Conservation (phyloP, 2,888 invertebrate species). For the Unio pictorum region DNA sequence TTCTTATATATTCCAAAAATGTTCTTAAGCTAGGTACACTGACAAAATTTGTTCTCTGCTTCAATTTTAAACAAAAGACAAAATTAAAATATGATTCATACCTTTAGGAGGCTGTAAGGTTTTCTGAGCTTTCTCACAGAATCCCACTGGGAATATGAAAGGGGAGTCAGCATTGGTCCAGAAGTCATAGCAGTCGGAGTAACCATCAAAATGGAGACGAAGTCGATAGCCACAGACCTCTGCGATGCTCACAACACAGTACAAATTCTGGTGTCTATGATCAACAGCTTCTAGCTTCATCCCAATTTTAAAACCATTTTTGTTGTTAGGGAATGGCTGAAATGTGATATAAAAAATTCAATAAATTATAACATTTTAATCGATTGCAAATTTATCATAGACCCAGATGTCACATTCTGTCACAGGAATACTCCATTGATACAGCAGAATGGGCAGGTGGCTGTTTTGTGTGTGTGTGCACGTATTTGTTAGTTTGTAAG, state of each 20-base stretch:
- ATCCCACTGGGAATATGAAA: conserved; percentile 93
- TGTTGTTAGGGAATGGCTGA: conserved; percentile 79
- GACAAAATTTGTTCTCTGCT: neutral
- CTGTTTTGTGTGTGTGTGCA: too few relatives aligned
- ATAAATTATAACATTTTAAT: conserved; percentile 4
- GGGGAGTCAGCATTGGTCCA: conserved; percentile 94
- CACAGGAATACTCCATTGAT: neutral
- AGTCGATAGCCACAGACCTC: conserved; percentile 85
- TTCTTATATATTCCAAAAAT: too few relatives aligned
- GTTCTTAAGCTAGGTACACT: too few relatives aligned
- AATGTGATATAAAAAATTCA: conserved; percentile 65
- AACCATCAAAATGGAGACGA: conserved; percentile 93
- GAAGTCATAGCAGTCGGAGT: conserved; percentile 89
- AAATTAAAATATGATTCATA: conserved; percentile 17
- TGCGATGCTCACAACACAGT: conserved; percentile 89
- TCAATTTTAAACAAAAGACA: neutral
- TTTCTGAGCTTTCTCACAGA: conserved; percentile 89
- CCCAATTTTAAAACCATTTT: conserved; percentile 82
- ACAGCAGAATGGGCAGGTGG: too few relatives aligned
- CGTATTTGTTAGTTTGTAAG: too few relatives aligned
- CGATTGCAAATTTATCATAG: neutral
- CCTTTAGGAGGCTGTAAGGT: conserved; percentile 85
- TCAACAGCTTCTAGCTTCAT: conserved; percentile 96
- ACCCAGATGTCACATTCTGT: neutral
- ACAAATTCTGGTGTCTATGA: conserved; percentile 89